Conservation (phyloP, 2,113 vertebrate genomes). For the Callocephalon fimbriatum region DNA sequence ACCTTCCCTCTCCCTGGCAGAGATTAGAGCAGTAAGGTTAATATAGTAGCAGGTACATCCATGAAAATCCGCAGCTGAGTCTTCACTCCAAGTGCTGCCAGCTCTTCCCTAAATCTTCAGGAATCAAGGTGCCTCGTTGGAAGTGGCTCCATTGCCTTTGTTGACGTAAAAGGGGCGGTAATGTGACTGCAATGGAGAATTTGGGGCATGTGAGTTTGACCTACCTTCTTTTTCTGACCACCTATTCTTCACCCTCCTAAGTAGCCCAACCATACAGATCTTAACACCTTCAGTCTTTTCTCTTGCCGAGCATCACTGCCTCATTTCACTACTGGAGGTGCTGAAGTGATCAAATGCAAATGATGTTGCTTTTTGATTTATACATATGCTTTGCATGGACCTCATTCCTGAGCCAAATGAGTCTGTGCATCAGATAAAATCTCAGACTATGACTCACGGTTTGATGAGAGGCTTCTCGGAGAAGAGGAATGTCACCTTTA, state of each 20-base stretch:
- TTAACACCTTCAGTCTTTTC: not conserved
- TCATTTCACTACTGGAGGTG: not conserved
- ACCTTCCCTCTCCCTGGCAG: constrained; percentile 27
- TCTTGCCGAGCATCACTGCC: not conserved
- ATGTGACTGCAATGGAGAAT: constrained; percentile 76
- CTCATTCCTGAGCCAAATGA: not conserved
- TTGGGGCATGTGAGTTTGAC: not conserved
- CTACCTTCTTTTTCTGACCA: not conserved
- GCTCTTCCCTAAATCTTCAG: not conserved
- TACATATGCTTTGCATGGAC: not conserved
- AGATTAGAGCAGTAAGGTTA: constrained; percentile 10
- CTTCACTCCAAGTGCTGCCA: not conserved
- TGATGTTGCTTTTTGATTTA: not conserved
- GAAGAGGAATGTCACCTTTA: constrained; percentile 34
- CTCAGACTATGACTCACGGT: not conserved
- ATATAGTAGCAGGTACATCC: constrained; percentile 4
- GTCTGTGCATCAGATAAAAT: not conserved
- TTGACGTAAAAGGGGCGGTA: constrained; percentile 84
- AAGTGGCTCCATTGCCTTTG: constrained; percentile 80
- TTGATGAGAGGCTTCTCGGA: not conserved
- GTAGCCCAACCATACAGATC: not conserved
- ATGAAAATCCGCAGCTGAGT: constrained; percentile 1
- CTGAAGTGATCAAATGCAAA: not conserved
- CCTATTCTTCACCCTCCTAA: not conserved
- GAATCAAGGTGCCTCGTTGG: constrained; percentile 81